Evolutionary conservation across 2,888 invertebrate genomes (phyloP).

Genomic region (Hipparchia semele): DNA sequence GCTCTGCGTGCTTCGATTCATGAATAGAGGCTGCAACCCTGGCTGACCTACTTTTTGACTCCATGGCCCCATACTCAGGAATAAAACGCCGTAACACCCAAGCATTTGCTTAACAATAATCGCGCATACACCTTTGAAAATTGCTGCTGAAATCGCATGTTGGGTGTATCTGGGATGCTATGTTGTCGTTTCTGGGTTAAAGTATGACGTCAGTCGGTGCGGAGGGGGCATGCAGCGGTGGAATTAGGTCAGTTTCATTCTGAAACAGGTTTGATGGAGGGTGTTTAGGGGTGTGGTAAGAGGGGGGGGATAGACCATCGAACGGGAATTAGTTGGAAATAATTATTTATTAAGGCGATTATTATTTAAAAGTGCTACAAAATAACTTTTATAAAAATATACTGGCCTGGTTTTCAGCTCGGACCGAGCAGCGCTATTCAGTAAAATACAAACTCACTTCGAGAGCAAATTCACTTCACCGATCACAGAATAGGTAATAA

Average conservation of each 20-base stretch:
- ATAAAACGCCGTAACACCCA: constrained; percentile 51
- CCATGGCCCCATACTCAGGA: constrained; percentile 47
- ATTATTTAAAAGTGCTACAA: not conserved
- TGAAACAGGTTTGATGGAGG: constrained; percentile 78
- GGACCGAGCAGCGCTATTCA: too few relatives aligned
- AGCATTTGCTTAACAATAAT: constrained; percentile 39
- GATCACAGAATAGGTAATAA: too few relatives aligned
- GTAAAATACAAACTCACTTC: too few relatives aligned
- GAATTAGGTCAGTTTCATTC: constrained; percentile 87
- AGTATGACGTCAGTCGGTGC: constrained; percentile 82
- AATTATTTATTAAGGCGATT: constrained; percentile 33
- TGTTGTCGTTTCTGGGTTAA: constrained; percentile 55
- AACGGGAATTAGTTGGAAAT: constrained; percentile 56
- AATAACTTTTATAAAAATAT: too few relatives aligned
- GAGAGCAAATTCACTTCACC: too few relatives aligned
- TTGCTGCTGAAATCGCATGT: constrained; percentile 45
- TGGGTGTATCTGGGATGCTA: constrained; percentile 54
- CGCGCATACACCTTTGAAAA: constrained; percentile 34
- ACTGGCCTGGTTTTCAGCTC: too few relatives aligned
- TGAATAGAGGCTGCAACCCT: constrained; percentile 86
- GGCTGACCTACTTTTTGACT: constrained; percentile 86
- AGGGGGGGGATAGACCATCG: constrained; percentile 50
- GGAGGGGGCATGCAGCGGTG: constrained; percentile 73
- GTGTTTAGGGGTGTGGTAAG: constrained; percentile 47
- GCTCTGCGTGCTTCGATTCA: constrained; percentile 77